These are phyloP conservation scores for Neoseiulus cucumeris DNA, from an alignment of 1,140 invertebrate genomes.

Conservation along the genomic window DNA sequence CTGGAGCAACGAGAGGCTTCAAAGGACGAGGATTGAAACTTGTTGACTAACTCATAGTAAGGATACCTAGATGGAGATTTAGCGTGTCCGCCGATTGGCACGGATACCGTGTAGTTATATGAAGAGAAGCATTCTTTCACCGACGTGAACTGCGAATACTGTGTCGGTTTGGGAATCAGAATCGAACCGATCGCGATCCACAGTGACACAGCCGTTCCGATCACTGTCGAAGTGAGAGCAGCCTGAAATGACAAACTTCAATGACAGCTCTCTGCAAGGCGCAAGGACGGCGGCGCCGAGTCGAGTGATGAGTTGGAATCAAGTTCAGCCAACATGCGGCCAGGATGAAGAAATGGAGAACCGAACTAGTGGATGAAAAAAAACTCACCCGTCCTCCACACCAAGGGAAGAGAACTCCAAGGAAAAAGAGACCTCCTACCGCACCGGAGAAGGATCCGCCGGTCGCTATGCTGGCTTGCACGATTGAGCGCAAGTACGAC, in stretches of 20 bases:
- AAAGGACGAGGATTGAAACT: too few species aligned
- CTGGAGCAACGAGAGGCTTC: too few species aligned
- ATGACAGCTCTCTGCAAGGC: neutral
- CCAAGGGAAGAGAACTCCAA: constrained; percentile 5
- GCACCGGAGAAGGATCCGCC: neutral
- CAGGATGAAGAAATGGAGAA: too few species aligned
- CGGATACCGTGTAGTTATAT: neutral
- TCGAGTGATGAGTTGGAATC: neutral
- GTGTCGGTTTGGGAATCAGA: neutral
- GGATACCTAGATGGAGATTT: neutral
- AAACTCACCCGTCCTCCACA: neutral
- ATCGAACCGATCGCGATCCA: neutral
- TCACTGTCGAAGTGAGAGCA: neutral
- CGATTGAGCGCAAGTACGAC: neutral
- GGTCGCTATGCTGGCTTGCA: constrained; percentile 1
- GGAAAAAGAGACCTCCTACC: neutral
- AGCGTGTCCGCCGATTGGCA: neutral
- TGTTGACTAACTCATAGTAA: neutral
- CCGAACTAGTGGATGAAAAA: too few species aligned
- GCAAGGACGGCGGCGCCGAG: neutral
- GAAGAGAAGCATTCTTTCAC: constrained; percentile 3
- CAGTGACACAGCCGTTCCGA: neutral
- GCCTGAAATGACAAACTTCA: neutral
- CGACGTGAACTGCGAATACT: neutral
- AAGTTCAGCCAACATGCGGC: neutral